Evolutionary conservation across 2,888 invertebrate genomes (phyloP).

Genomic region (Pseudococcus viburni): DNA sequence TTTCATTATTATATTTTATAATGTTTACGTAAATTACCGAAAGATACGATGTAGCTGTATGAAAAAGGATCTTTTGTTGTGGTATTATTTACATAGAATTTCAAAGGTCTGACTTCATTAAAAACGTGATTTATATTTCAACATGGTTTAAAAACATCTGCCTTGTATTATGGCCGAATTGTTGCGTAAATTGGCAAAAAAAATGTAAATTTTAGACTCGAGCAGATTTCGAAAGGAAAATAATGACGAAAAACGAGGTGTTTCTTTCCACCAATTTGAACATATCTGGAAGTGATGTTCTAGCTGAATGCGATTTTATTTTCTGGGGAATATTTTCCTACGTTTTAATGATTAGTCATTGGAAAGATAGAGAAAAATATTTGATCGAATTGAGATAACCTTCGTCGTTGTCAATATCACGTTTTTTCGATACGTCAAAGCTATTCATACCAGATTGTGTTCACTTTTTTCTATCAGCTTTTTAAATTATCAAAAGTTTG

Average conservation of each 20-base stretch:
- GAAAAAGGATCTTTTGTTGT: background rate
- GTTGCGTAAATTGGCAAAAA: background rate
- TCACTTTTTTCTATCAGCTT: background rate
- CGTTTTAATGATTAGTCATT: background rate
- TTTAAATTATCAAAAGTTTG: slow-evolving; percentile 6
- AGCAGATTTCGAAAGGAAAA: background rate
- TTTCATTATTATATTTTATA: background rate
- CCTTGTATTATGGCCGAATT: background rate
- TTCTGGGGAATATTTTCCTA: background rate
- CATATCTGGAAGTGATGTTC: background rate
- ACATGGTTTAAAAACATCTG: background rate
- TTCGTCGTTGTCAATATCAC: background rate
- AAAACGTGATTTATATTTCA: background rate
- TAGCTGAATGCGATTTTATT: background rate
- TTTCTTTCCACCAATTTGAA: background rate
- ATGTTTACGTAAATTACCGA: background rate
- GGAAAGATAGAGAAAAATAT: background rate
- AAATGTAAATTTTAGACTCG: background rate
- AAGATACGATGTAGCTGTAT: background rate
- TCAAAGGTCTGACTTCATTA: background rate
- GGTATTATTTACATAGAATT: slow-evolving; percentile 6
- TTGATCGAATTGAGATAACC: background rate
- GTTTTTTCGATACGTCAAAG: background rate
- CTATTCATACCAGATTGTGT: background rate
- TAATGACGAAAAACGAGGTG: background rate